Evolutionary conservation across 1,140 invertebrate species (phyloP).

Genomic region (Campoletis sonorensis): DNA sequence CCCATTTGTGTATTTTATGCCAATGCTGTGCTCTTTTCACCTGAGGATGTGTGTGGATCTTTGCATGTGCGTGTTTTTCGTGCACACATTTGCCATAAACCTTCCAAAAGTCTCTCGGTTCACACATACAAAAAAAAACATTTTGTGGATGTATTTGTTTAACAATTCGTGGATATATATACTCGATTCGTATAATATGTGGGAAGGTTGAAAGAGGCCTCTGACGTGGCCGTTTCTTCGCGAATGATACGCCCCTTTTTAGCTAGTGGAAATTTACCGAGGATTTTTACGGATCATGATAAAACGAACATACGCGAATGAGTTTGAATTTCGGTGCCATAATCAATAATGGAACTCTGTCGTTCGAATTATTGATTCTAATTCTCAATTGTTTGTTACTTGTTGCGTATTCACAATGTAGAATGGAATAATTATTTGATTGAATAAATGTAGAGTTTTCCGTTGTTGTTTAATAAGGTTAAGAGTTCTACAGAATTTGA

Average conservation of each 20-base stretch:
- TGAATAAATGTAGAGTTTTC: neutral
- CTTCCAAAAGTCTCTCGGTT: slow-evolving; percentile 16
- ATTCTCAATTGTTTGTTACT: too few relatives aligned
- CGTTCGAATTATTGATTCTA: neutral
- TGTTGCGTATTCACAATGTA: too few relatives aligned
- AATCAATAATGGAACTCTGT: too few relatives aligned
- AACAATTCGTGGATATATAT: neutral
- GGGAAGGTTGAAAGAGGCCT: neutral
- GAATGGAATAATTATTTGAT: neutral
- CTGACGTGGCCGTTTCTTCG: slow-evolving; percentile 37
- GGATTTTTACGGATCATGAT: neutral
- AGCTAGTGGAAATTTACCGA: slow-evolving; percentile 59
- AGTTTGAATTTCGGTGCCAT: neutral
- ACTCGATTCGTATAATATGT: neutral
- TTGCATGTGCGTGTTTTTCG: slow-evolving; percentile 22
- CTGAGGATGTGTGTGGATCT: neutral
- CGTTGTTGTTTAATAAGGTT: too few relatives aligned
- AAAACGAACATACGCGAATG: too few relatives aligned
- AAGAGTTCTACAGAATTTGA: too few relatives aligned
- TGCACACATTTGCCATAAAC: slow-evolving; percentile 4
- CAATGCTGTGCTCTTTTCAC: slow-evolving; percentile 47
- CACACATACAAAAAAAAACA: neutral
- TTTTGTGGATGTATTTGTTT: neutral
- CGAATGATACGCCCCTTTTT: neutral
- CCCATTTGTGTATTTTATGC: slow-evolving; percentile 65